These are phyloP conservation scores for Scortum barcoo DNA, from an alignment of 2,113 vertebrate species.

Conservation along the genomic window DNA sequence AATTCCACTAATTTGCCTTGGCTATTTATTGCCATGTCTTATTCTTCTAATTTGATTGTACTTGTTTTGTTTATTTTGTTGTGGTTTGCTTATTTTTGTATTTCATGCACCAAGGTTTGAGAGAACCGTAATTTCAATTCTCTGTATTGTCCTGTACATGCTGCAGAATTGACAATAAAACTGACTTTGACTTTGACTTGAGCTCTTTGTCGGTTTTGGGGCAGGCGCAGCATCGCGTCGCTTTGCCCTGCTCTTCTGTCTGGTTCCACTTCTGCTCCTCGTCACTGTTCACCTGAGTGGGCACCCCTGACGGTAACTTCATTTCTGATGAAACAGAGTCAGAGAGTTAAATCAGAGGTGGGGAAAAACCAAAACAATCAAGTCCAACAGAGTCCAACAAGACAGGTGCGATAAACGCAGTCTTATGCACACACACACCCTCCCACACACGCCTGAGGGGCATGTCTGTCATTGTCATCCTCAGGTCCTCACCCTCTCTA, in stretches of 20 bases:
- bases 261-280: constrained; percentile 91
- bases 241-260: constrained; percentile 87
- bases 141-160: no score
- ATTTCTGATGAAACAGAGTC: constrained; percentile 83
- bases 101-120: no score
- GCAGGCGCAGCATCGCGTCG: constrained; percentile 89
- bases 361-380: no score
- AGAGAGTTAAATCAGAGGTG: background rate
- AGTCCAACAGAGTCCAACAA: no score
- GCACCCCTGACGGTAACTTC: constrained; percentile 91
- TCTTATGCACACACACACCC: background rate
- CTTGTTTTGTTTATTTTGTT: no score
- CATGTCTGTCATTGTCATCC: constrained; percentile 52
- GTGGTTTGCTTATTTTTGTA: no score
- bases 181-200: no score
- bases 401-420: constrained; percentile 21
- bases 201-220: constrained; percentile 97
- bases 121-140: no score
- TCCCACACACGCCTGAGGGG: constrained; percentile 13
- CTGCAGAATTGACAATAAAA: no score
- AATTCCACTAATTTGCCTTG: no score
- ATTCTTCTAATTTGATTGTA: no score
- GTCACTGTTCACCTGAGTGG: constrained; percentile 89
- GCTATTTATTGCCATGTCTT: no score
- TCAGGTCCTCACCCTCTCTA: constrained; percentile 35